These are phyloP conservation scores for Hypotaenidia okinawae DNA, from an alignment of 2,797 vertebrate species.

Conservation along the genomic window DNA sequence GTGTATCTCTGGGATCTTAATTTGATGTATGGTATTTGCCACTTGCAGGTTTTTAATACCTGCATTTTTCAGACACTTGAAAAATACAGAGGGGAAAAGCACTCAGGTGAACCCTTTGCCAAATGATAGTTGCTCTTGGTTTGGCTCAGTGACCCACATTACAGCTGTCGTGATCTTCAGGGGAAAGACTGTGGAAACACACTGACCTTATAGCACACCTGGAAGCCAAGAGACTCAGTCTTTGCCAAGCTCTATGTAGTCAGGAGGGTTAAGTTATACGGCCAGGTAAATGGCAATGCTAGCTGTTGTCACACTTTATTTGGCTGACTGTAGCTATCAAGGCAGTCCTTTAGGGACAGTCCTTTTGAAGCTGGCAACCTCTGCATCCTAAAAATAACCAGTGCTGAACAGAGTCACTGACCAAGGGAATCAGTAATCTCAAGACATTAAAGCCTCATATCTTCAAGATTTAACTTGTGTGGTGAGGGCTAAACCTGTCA, in stretches of 20 bases:
- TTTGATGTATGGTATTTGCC: neutral
- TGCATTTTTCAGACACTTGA: conserved; percentile 8
- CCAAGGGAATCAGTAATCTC: neutral
- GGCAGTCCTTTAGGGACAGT: conserved; percentile 22
- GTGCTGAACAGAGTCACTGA: neutral
- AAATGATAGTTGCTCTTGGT: neutral
- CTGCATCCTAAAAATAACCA: neutral
- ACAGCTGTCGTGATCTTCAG: neutral
- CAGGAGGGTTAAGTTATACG: neutral
- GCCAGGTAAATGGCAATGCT: conserved; percentile 8
- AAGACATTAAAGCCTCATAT: neutral
- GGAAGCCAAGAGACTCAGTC: neutral
- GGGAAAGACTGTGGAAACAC: neutral
- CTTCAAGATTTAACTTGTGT: neutral
- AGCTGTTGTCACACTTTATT: conserved; percentile 13
- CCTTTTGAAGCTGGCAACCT: neutral
- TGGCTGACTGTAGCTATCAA: neutral
- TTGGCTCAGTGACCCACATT: neutral
- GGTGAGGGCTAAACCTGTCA: neutral
- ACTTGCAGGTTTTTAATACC: neutral
- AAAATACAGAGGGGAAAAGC: neutral
- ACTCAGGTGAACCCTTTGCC: neutral
- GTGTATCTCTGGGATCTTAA: neutral
- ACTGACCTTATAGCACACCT: conserved; percentile 8
- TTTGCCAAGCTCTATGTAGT: neutral